A percentile compares a stretch with the other conserved stretches of the same genome.
Evolutionary conservation across 2,888 invertebrate species (phyloP).

Genomic region (Tenodera sinensis): DNA sequence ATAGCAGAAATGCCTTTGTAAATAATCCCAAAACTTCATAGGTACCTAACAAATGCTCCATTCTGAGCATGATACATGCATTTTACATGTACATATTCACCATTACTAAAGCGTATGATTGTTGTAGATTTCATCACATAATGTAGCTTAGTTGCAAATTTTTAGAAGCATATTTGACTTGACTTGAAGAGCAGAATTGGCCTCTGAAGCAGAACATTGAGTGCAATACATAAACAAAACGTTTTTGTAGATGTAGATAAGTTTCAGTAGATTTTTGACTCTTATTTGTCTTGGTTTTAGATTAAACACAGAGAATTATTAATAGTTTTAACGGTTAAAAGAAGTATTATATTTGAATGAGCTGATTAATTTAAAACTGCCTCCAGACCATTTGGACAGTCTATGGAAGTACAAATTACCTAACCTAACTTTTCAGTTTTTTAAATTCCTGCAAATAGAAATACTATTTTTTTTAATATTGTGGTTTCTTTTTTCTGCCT

Average conservation of each 20-base stretch:
- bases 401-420: not conserved
- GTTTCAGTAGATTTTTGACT: not conserved
- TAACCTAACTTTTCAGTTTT: not conserved
- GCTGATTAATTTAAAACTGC: not conserved
- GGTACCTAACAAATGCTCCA: not conserved
- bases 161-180: not conserved
- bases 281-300: not conserved
- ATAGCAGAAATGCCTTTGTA: not conserved
- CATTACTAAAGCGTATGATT: not conserved
- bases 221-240: not conserved
- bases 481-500: not conserved
- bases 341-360: not conserved
- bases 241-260: not conserved
- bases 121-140: not conserved
- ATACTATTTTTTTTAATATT: not conserved
- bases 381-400: not conserved
- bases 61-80: slow-evolving; percentile 1
- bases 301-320: not conserved
- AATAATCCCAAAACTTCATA: not conserved
- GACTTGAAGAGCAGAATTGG: not conserved
- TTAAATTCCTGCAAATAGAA: not conserved
- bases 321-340: not conserved
- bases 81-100: not conserved
- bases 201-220: not conserved
- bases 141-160: not conserved